Conservation (phyloP, 2,113 vertebrate genomes). For the Nesogale talazaci region DNA sequence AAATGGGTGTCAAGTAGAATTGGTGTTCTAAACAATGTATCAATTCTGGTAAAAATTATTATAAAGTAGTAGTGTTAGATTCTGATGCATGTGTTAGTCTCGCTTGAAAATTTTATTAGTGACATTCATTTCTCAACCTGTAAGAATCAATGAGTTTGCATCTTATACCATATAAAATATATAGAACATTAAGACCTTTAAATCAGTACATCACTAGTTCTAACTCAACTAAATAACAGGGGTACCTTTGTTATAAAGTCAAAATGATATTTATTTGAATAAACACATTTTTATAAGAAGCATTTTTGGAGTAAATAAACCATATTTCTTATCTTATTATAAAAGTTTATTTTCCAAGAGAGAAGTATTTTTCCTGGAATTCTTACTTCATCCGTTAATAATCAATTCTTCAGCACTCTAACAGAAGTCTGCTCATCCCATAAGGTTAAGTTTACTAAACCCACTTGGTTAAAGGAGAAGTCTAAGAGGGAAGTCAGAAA, state of each 20-base stretch:
- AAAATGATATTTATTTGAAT: not conserved
- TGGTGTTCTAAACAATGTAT: not conserved
- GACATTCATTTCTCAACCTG: not conserved
- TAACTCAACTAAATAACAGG: not conserved
- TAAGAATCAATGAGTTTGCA: not conserved
- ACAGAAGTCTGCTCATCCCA: not conserved
- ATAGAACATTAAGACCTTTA: not conserved
- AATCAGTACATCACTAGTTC: not conserved
- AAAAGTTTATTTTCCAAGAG: not conserved
- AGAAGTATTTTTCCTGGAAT: not conserved
- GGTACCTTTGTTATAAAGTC: not conserved
- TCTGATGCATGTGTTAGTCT: not conserved
- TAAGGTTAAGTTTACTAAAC: not conserved
- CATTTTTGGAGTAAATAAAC: not conserved
- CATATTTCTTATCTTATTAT: not conserved
- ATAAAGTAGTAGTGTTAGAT: not conserved
- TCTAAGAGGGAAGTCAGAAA: not conserved
- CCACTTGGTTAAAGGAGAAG: not conserved
- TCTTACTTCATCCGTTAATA: not conserved
- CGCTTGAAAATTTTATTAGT: constrained; percentile 18
- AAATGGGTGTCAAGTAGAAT: not conserved
- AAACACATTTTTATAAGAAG: not conserved
- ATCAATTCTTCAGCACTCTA: not conserved
- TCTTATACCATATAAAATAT: not conserved
- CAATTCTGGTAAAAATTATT: not conserved